Conservation (phyloP, 2,888 invertebrate genomes). For the Chesias legatella region DNA sequence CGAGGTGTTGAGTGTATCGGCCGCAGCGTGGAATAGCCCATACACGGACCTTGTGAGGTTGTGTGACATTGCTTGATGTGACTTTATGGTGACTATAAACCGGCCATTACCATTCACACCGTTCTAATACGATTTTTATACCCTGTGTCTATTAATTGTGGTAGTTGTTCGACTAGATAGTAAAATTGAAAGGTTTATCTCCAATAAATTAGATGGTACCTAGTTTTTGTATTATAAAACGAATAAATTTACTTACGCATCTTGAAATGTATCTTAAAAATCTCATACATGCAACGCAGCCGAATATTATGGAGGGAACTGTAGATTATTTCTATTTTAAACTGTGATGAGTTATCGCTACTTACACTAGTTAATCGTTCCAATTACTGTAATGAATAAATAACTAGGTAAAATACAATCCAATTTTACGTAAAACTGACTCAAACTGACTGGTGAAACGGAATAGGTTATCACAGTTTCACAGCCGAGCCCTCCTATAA, state of each 20-base stretch:
- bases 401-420: background rate
- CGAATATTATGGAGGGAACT: too few species aligned
- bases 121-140: constrained; percentile 67
- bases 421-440: constrained; percentile 2
- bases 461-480: constrained; percentile 34
- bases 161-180: constrained; percentile 54
- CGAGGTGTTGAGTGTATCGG: constrained; percentile 34
- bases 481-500: constrained; percentile 33
- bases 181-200: constrained; percentile 61
- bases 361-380: too few species aligned
- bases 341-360: too few species aligned
- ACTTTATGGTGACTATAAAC: constrained; percentile 62
- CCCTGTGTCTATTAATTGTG: constrained; percentile 59
- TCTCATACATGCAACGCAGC: background rate
- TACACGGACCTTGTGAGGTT: constrained; percentile 45
- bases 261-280: constrained; percentile 8
- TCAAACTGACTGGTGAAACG: constrained; percentile 25
- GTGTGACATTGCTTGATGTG: constrained; percentile 57
- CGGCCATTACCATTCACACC: constrained; percentile 63
- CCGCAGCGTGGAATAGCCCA: constrained; percentile 33
- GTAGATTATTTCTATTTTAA: too few species aligned
- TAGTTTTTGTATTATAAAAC: constrained; percentile 37
- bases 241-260: constrained; percentile 31
- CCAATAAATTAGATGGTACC: constrained; percentile 47
- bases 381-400: too few species aligned